A percentile compares a stretch with the other conserved stretches of the same genome.
These are phyloP conservation scores for Cirrhinus molitorella DNA, from an alignment of 2,797 vertebrate genomes.

Conservation along the genomic window DNA sequence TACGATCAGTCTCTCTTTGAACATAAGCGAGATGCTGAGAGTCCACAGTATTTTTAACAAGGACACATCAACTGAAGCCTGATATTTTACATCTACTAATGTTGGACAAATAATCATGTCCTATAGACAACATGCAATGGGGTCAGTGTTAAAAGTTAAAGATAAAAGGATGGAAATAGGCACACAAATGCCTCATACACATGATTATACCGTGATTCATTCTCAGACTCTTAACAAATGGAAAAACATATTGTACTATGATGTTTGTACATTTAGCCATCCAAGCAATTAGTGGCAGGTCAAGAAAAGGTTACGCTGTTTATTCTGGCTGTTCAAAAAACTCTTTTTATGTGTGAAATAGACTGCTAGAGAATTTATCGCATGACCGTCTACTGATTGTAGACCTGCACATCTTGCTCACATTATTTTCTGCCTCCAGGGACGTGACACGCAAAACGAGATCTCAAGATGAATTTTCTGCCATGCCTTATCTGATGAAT, in stretches of 20 bases:
- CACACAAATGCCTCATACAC: constrained; percentile 21
- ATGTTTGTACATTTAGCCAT: neutral
- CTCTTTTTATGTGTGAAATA: neutral
- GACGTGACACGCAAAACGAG: constrained; percentile 59
- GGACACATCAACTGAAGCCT: neutral
- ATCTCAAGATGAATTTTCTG: constrained; percentile 56
- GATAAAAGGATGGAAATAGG: neutral
- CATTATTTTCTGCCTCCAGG: constrained; percentile 28
- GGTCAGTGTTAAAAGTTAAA: neutral
- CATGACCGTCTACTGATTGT: neutral
- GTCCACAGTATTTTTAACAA: neutral
- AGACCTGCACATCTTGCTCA: constrained; percentile 2
- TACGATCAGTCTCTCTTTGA: neutral
- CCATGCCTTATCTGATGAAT: constrained; percentile 24
- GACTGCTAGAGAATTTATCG: constrained; percentile 7
- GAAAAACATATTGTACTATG: neutral
- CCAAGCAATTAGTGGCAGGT: neutral
- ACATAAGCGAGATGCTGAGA: neutral
- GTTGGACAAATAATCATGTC: neutral
- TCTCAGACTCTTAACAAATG: neutral
- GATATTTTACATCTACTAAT: constrained; percentile 20
- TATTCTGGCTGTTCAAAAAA: neutral
- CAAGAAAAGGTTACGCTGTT: neutral
- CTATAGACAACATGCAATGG: neutral
- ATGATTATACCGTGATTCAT: neutral